Percentiles rank a stretch among this genome's conserved stretches.
Conservation (phyloP, 2,888 invertebrate species). For the Allygus modestus region DNA sequence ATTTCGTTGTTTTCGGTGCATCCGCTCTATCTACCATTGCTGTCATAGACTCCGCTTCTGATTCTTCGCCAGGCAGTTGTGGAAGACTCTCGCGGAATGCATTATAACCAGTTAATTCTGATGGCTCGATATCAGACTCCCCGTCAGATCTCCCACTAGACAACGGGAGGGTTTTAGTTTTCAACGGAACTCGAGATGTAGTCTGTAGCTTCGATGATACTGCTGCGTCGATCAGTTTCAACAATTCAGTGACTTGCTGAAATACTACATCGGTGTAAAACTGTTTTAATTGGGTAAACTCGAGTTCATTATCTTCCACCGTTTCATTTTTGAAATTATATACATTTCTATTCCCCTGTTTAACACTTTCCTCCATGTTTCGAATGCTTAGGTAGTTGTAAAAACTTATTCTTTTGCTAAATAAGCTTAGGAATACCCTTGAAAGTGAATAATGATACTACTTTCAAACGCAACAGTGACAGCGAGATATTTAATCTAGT, state of each 20-base stretch:
- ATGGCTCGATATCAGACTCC: not conserved
- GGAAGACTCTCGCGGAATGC: not conserved
- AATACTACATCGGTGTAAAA: not conserved
- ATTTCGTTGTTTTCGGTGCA: not conserved
- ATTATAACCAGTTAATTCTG: too few relatives aligned
- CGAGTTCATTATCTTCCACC: too few relatives aligned
- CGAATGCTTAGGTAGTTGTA: too few relatives aligned
- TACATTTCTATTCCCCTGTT: too few relatives aligned
- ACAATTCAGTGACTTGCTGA: not conserved
- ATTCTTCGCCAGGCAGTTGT: not conserved
- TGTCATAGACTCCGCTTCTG: not conserved
- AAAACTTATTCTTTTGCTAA: too few relatives aligned
- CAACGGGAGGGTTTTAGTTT: not conserved
- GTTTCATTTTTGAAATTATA: too few relatives aligned
- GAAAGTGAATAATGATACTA: too few relatives aligned
- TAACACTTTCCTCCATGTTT: too few relatives aligned
- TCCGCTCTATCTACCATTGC: not conserved
- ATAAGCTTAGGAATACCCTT: too few relatives aligned
- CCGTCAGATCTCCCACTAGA: not conserved
- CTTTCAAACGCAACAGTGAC: too few relatives aligned
- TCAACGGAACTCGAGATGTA: not conserved
- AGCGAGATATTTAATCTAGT: too few relatives aligned
- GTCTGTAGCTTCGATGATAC: not conserved
- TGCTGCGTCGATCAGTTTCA: not conserved
- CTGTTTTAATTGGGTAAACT: too few relatives aligned